Evolutionary conservation across 2,113 vertebrate genomes (phyloP).

Genomic region (Procapra przewalskii): DNA sequence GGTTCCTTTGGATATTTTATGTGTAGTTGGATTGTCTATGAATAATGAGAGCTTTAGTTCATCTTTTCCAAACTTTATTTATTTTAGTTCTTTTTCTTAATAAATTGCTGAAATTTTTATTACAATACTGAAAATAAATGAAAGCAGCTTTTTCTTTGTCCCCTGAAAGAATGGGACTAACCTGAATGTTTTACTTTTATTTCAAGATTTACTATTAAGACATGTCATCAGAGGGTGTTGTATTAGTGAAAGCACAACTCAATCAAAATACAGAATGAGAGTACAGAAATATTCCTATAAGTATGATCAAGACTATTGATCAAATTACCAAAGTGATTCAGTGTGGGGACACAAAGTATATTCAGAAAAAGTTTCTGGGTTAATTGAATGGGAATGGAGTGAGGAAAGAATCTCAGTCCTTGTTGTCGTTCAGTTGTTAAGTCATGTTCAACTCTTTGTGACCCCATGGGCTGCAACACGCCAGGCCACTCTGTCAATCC

Average conservation of each 20-base stretch:
- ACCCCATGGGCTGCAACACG: not conserved
- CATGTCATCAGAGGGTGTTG: not conserved
- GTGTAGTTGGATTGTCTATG: not conserved
- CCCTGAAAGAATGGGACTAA: not conserved
- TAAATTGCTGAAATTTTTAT: not conserved
- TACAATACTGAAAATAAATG: not conserved
- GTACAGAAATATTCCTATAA: not conserved
- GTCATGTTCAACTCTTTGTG: not conserved
- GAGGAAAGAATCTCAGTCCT: not conserved
- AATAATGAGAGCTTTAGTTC: not conserved
- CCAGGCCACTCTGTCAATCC: not conserved
- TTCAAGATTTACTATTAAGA: not conserved
- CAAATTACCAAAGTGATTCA: not conserved
- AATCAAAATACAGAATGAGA: not conserved
- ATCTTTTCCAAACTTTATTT: not conserved
- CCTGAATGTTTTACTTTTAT: not conserved
- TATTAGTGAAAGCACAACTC: not conserved
- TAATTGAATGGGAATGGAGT: not conserved
- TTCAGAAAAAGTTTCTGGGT: not conserved
- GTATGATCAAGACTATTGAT: not conserved
- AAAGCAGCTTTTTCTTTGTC: not conserved
- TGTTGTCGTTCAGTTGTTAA: not conserved
- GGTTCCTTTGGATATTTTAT: not conserved
- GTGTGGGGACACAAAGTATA: not conserved
- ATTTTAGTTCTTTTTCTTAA: not conserved